Evolutionary conservation across 2,113 vertebrate species (phyloP).

Genomic region (Ptilonorhynchus violaceus): DNA sequence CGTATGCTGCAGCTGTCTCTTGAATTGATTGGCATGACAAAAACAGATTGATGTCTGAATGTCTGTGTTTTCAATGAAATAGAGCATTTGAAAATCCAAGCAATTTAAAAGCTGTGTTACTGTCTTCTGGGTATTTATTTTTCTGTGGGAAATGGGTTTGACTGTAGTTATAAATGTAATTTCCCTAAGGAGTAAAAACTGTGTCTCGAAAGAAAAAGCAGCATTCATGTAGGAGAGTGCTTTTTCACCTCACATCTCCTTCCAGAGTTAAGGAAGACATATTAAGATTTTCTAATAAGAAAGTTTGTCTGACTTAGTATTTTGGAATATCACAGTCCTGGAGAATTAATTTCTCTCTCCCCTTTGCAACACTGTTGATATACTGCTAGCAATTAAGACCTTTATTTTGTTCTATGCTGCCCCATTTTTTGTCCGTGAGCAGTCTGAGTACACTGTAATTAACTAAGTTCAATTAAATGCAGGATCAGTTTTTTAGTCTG

Average conservation of each 20-base stretch:
- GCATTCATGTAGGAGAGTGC: neutral
- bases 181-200: neutral
- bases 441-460: neutral
- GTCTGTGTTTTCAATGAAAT: neutral
- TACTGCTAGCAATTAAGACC: neutral
- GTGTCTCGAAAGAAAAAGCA: neutral
- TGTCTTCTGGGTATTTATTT: neutral
- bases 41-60: neutral
- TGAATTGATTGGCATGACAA: neutral
- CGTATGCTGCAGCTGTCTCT: neutral
- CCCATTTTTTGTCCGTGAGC: neutral
- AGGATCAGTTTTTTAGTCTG: neutral
- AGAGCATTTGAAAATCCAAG: neutral
- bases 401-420: neutral
- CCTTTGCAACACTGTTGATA: neutral
- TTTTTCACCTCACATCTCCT: neutral
- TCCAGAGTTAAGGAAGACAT: neutral
- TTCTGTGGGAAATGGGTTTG: neutral
- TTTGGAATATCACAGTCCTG: neutral
- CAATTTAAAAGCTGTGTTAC: neutral
- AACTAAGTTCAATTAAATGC: neutral
- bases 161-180: neutral
- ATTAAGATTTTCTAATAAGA: neutral
- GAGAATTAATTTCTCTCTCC: neutral
- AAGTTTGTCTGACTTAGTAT: neutral